These are phyloP conservation scores for Thecophora atra DNA, from an alignment of 2,888 invertebrate genomes.

Conservation along the genomic window DNA sequence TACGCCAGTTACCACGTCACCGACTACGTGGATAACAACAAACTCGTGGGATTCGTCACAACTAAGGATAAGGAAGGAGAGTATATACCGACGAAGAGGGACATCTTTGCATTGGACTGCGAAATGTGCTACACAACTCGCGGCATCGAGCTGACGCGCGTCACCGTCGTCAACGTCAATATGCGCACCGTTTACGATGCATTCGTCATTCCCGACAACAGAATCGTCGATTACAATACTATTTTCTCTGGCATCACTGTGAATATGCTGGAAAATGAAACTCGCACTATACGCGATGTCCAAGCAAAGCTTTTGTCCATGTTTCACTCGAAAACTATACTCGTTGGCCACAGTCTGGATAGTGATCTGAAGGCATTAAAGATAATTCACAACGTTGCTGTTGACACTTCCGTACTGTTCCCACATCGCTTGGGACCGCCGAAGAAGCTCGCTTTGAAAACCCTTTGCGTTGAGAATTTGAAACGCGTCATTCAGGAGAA, in stretches of 20 bases:
- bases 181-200: conserved; percentile 88
- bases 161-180: conserved; percentile 87
- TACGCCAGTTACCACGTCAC: conserved; percentile 82
- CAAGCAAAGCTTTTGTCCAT: conserved; percentile 90
- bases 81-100: conserved; percentile 70
- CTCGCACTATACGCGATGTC: conserved; percentile 81
- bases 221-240: conserved; percentile 95
- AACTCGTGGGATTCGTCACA: conserved; percentile 76
- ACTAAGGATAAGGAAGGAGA: conserved; percentile 71
- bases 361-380: conserved; percentile 95
- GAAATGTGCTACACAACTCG: conserved; percentile 98
- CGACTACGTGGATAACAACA: conserved; percentile 78
- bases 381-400: conserved; percentile 86
- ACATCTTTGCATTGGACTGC: conserved; percentile 93
- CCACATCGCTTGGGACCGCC: conserved; percentile 95
- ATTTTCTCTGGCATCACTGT: conserved; percentile 94
- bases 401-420: conserved; percentile 94
- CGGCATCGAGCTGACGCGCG: conserved; percentile 89
- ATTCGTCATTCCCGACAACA: conserved; percentile 86
- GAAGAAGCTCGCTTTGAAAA: conserved; percentile 88
- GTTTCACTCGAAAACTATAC: conserved; percentile 89
- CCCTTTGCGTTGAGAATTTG: conserved; percentile 85
- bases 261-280: conserved; percentile 81
- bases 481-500: conserved; percentile 92
- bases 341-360: conserved; percentile 98